A percentile compares a stretch with the other conserved stretches of the same genome.
Evolutionary conservation across 2,113 vertebrate genomes (phyloP).

Genomic region (Amazona vittata): DNA sequence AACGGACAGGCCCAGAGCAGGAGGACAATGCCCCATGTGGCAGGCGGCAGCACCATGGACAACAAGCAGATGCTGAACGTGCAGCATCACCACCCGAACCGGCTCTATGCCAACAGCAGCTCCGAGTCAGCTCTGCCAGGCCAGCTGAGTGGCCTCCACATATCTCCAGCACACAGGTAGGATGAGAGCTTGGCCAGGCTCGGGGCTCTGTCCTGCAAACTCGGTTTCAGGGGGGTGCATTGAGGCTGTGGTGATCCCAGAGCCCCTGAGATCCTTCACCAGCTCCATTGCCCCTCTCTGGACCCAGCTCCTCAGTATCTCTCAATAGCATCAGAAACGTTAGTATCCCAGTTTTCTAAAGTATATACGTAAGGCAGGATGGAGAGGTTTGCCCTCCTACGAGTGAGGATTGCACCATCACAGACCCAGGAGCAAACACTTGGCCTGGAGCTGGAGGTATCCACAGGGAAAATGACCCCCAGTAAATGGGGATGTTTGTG

Average conservation of each 20-base stretch:
- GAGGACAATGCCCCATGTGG: slow-evolving; percentile 62
- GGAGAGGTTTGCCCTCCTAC: background rate
- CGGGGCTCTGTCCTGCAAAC: background rate
- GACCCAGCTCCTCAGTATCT: background rate
- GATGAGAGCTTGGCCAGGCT: fast-evolving
- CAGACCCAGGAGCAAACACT: background rate
- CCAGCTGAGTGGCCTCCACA: slow-evolving; percentile 86
- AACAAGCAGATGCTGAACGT: slow-evolving; percentile 71
- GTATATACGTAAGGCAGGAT: background rate
- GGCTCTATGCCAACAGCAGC: slow-evolving; percentile 75
- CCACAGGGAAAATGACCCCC: background rate
- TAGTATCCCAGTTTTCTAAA: background rate
- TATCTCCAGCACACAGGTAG: slow-evolving; percentile 85
- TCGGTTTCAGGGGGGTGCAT: fast-evolving
- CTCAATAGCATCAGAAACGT: background rate
- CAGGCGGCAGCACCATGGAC: slow-evolving; percentile 75
- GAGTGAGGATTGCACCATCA: background rate
- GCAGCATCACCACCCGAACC: slow-evolving; percentile 82
- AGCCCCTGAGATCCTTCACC: background rate
- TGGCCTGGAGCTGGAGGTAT: background rate
- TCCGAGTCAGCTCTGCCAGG: slow-evolving; percentile 77
- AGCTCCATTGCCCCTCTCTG: background rate
- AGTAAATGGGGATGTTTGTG: background rate
- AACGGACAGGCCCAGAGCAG: slow-evolving; percentile 79
- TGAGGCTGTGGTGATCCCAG: background rate